phyloP scores from a whole-genome alignment of 2,113 vertebrate species.

The Nyctibius bracteatus region DNA sequence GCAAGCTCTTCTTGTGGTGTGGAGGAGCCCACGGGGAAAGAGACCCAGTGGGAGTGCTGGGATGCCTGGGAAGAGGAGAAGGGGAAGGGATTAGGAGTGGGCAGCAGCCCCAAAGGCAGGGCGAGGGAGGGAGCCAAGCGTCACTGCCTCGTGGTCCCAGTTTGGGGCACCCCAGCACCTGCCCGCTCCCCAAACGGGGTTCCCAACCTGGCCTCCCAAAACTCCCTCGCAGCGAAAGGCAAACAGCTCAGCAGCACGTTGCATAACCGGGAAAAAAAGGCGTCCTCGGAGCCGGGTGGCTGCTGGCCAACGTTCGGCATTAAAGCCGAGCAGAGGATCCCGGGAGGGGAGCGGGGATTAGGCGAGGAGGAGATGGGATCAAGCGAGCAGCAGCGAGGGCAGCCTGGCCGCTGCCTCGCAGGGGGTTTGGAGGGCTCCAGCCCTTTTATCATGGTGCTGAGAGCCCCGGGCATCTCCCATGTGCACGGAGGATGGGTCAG shows the following conservation, averaged over 20 bases:
- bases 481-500: not conserved
- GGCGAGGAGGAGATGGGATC: not conserved
- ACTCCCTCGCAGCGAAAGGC: not conserved
- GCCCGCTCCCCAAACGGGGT: not conserved
- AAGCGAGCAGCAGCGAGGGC: conserved; percentile 26
- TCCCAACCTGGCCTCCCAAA: not conserved
- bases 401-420: not conserved
- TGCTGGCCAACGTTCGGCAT: conserved; percentile 33
- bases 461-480: not conserved
- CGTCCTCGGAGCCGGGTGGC: not conserved
- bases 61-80: not conserved
- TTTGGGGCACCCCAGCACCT: not conserved
- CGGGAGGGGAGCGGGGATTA: not conserved
- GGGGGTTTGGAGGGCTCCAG: not conserved
- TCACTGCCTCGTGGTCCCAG: fast-evolving
- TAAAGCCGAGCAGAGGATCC: not conserved
- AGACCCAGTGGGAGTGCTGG: not conserved
- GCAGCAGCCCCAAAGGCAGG: not conserved
- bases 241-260: not conserved
- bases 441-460: fast-evolving
- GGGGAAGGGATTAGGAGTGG: not conserved
- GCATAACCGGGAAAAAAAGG: not conserved
- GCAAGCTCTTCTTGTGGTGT: not conserved
- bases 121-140: fast-evolving
- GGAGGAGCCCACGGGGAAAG: not conserved